Percentiles rank a stretch among this genome's conserved stretches.
Evolutionary conservation across 2,797 vertebrate species (phyloP).

Genomic region (Streptopelia turtur): DNA sequence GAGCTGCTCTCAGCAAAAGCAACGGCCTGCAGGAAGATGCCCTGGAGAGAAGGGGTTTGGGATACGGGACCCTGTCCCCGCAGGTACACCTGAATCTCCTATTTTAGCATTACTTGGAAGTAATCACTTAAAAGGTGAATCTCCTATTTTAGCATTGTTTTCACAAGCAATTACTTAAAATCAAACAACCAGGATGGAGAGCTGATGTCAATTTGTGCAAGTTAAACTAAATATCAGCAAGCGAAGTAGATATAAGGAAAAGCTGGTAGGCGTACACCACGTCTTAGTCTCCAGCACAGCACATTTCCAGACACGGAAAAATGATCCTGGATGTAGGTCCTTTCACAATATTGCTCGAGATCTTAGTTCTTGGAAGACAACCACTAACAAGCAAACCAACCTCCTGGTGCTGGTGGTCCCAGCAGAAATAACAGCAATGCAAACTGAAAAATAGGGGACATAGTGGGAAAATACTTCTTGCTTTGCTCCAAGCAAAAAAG

Average conservation of each 20-base stretch:
- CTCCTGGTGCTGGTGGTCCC: background rate
- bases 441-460: background rate
- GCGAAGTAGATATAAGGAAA: background rate
- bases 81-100: background rate
- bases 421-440: background rate
- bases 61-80: background rate
- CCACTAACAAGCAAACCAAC: background rate
- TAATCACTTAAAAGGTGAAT: background rate
- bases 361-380: background rate
- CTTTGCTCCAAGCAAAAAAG: background rate
- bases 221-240: background rate
- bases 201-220: background rate
- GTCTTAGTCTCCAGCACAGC: background rate
- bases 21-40: background rate
- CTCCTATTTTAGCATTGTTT: background rate
- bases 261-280: fast-evolving
- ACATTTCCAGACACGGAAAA: background rate
- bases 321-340: background rate
- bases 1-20: conserved; percentile 18
- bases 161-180: background rate
- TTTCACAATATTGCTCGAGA: background rate
- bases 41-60: background rate
- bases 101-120: background rate
- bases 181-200: background rate
- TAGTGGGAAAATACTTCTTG: background rate